These are phyloP conservation scores for Chelonia mydas DNA, from an alignment of 2,797 vertebrate species.

Conservation along the genomic window DNA sequence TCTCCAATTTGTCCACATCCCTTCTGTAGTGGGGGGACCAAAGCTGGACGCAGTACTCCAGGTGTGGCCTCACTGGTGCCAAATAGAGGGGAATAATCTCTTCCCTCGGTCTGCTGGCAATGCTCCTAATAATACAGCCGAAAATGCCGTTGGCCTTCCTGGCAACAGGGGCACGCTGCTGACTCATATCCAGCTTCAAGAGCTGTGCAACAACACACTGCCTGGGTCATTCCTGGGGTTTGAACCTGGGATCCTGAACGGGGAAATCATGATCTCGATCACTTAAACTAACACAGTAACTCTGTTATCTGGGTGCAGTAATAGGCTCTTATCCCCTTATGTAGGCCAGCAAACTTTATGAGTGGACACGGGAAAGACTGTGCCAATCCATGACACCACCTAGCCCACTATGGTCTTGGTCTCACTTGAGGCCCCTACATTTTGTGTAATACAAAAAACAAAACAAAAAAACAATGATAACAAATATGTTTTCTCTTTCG, in stretches of 20 bases:
- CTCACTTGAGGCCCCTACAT: neutral
- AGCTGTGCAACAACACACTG: neutral
- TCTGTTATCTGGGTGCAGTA: no score
- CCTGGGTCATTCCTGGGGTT: neutral
- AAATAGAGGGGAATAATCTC: no score
- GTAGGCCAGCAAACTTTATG: neutral
- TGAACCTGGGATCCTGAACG: neutral
- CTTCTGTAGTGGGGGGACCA: no score
- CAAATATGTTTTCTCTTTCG: neutral
- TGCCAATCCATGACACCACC: neutral
- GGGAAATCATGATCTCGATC: accelerated
- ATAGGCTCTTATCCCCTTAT: neutral
- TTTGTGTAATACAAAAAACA: neutral
- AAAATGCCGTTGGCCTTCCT: no score
- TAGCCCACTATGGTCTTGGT: neutral
- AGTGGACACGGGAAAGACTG: neutral
- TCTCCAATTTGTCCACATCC: no score
- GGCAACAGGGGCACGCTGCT: no score
- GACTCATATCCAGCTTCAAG: neutral
- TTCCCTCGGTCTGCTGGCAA: no score
- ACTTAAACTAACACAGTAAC: no score
- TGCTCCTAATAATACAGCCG: no score
- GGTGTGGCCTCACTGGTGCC: no score
- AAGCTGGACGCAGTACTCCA: no score
- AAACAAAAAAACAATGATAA: neutral